Conservation (phyloP, 2,797 vertebrate species). For the Euthynnus affinis region DNA sequence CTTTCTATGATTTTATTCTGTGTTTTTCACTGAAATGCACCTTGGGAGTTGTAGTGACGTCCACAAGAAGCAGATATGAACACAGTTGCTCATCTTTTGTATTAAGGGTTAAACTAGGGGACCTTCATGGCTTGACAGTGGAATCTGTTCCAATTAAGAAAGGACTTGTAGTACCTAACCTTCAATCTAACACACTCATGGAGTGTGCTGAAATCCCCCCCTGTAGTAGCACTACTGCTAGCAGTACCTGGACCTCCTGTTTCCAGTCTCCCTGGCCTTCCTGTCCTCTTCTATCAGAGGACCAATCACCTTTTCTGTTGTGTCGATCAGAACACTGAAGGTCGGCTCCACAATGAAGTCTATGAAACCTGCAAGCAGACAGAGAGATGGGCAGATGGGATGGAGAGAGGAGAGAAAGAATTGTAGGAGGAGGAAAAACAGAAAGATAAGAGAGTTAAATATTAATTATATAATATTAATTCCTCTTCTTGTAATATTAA, state of each 20-base stretch:
- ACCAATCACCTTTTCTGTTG: constrained; percentile 96
- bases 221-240: background rate
- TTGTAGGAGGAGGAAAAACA: background rate
- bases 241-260: constrained; percentile 70
- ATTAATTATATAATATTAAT: background rate
- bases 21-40: too few relatives aligned
- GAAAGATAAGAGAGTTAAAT: background rate
- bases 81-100: too few relatives aligned
- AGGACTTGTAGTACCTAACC: background rate
- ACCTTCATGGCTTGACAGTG: too few relatives aligned
- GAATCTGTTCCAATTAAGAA: background rate
- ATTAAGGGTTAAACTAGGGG: too few relatives aligned
- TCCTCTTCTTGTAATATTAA: background rate
- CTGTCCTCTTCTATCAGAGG: constrained; percentile 95
- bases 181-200: background rate
- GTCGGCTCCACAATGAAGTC: constrained; percentile 99
- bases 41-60: too few relatives aligned
- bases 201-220: background rate
- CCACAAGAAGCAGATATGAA: too few relatives aligned
- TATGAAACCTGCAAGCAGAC: constrained; percentile 90
- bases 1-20: too few relatives aligned
- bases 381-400: background rate
- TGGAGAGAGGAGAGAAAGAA: background rate
- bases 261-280: constrained; percentile 81
- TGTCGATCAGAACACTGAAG: constrained; percentile 95